These are phyloP conservation scores for Acanthopagrus latus DNA, from an alignment of 2,797 vertebrate species.

Conservation along the genomic window DNA sequence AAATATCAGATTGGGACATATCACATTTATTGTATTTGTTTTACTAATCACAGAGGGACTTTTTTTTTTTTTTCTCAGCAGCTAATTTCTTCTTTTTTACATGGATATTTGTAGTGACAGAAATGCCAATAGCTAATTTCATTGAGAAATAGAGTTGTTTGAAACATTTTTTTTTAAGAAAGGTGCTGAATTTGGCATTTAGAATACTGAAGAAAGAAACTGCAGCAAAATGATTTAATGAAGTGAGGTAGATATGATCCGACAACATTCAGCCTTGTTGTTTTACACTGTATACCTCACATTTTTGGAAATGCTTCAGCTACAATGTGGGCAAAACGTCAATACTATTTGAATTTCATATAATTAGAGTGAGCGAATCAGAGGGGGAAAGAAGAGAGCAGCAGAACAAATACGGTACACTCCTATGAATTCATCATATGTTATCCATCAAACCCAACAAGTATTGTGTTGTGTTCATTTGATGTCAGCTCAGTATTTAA, in stretches of 20 bases:
- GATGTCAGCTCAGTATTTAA: conserved; percentile 20
- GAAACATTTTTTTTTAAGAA: no score
- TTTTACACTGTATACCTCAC: neutral
- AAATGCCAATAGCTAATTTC: conserved; percentile 34
- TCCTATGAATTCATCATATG: conserved; percentile 1
- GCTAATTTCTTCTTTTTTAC: neutral
- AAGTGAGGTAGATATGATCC: neutral
- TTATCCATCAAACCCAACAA: neutral
- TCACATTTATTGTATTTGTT: conserved; percentile 20
- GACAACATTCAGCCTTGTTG: neutral
- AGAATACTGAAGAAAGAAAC: neutral
- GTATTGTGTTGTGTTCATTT: conserved; percentile 11
- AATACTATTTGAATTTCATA: neutral
- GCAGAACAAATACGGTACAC: neutral
- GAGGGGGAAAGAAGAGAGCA: neutral
- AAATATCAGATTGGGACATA: neutral
- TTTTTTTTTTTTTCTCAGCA: conserved; percentile 11
- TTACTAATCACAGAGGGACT: conserved; percentile 16
- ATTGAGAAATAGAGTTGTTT: neutral
- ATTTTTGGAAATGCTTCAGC: neutral
- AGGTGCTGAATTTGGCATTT: neutral
- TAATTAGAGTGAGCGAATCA: conserved; percentile 4
- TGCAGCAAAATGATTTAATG: neutral
- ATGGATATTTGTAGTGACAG: neutral
- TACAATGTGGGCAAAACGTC: neutral